Base-by-base conservation (phyloP, 2,888 invertebrate genomes). In the Lepidochitona cinerea region DNA sequence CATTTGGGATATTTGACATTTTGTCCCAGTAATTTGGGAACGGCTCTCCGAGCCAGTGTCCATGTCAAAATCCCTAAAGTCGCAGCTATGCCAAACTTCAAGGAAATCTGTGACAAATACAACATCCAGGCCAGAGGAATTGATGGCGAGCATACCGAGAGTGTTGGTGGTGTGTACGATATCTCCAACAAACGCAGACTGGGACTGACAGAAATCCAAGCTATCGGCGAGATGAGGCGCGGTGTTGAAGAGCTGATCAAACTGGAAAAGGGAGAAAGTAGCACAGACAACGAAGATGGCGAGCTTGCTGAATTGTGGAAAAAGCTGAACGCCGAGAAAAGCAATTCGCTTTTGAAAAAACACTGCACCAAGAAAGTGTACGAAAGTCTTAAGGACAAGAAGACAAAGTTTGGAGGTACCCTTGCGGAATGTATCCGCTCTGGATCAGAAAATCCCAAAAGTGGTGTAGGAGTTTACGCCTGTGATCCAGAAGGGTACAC, bases 401-500 rank as follows among this genome's bases (percentile, higher is more conserved):
- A 79, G 70, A 85, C 86, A 32, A 74, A 68, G 59, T 80, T 81
- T 68, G 85, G 85, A 7, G 86, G 86, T 65, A 80, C 81, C 14
- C 41, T 87, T 7, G 83, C 79, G 12, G 79, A 86, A 67, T 85
- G 86, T 73, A 86, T 87, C 36, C 75, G 77, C 92, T 98, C 98
- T 86, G 98, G 97, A 1, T 18, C 23, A 1, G 71, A 75, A 54
- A 81, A 81, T 53, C 72, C 71, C n/a, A 79, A 80, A 64, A 80
- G 79, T 37, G 79, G 80, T 52, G 80, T 81, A 2, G 96, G 97
- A 91, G 96, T 98, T 93, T 98, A 98, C 91, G 98, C 98, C 77
- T 97, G 97, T 74, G 98, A 98, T 91, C 97, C 98, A 80, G 98
- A 98, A 92, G 92, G 97, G 72, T 99, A 98, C 93, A 94, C 95